Base-by-base conservation (phyloP, 92 coral and sea anemone genomes). In the Epizoanthus fatuus region DNA sequence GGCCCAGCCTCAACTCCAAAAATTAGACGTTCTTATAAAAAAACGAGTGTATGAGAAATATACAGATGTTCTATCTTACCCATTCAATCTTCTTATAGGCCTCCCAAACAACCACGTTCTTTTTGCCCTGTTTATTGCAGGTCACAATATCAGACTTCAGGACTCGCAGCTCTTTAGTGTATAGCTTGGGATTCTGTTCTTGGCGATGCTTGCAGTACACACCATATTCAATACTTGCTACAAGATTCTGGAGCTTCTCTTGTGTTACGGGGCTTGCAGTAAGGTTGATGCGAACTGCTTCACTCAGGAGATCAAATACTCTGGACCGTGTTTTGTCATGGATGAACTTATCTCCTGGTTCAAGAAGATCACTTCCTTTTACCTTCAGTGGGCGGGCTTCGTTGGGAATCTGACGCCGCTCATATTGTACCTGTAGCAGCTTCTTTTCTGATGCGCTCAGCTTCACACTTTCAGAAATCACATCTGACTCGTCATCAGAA, bases 261-360 rank as follows among this genome's bases (percentile, higher is more conserved):
- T 3, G 37, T 59, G 82, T 40, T 17, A 6, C 7, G 42, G 32
- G 17, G 20, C 29, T 5, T 0, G 62, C 25, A 13, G 20, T 13
- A 11, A 90, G 75, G 14, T 90, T 90, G 12, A 7, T 25, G 7
- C 20, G 7, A 10, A 90, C 93, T 25, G 35, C 35, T 45, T 39
- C 79, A 11, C n/a, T 14, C 35, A 90, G 83, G 7, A 59, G 70
- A 1, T 4, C 1, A 52, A 85, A 85, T 3, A 25, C 81, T 0
- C 45, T 19, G 4, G 51, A 29, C 5, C 93, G 56, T 52, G 58
- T 15, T 2, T 0, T 1, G 22, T 90, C 90, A 7, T 37, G 35
- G 40, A 90, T 81, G 47, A 0, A 13, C 3, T 65, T 35, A 19
- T 90, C 93, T 15, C 93, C 90, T 72, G 93, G 93, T 72, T 90